These are phyloP conservation scores for Saccostrea glomerata DNA, from an alignment of 1,140 invertebrate species.

Conservation along the genomic window DNA sequence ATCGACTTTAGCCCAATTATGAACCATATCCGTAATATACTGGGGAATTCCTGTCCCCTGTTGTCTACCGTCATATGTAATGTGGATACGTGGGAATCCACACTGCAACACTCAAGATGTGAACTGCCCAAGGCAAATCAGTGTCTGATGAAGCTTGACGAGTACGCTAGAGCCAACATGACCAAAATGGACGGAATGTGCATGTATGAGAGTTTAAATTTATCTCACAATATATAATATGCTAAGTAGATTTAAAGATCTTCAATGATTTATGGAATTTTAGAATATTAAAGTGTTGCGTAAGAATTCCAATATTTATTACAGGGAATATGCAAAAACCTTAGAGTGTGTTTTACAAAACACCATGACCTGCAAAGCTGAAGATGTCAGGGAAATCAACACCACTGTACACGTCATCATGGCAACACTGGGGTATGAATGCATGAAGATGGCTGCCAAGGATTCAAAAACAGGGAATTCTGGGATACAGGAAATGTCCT, in stretches of 20 bases:
- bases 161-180: neutral
- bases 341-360: slow-evolving; percentile 27
- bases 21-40: slow-evolving; percentile 4
- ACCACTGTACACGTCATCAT: neutral
- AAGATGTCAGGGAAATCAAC: slow-evolving; percentile 2
- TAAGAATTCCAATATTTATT: neutral
- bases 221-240: no score
- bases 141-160: slow-evolving; percentile 29
- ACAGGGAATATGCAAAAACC: neutral
- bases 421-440: neutral
- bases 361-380: slow-evolving; percentile 8
- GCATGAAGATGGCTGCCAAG: slow-evolving; percentile 4
- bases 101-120: neutral
- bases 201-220: slow-evolving; percentile 19
- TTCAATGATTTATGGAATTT: neutral
- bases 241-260: no score
- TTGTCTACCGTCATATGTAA: slow-evolving; percentile 39
- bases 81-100: neutral
- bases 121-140: slow-evolving; percentile 12
- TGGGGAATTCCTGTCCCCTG: slow-evolving; percentile 44
- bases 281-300: neutral
- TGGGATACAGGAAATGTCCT: neutral
- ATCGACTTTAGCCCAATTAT: neutral
- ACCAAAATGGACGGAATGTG: slow-evolving; percentile 44
- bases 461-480: neutral